phyloP scores from a whole-genome alignment of 2,888 invertebrate genomes.

The Drosophila quasianomalipes region DNA sequence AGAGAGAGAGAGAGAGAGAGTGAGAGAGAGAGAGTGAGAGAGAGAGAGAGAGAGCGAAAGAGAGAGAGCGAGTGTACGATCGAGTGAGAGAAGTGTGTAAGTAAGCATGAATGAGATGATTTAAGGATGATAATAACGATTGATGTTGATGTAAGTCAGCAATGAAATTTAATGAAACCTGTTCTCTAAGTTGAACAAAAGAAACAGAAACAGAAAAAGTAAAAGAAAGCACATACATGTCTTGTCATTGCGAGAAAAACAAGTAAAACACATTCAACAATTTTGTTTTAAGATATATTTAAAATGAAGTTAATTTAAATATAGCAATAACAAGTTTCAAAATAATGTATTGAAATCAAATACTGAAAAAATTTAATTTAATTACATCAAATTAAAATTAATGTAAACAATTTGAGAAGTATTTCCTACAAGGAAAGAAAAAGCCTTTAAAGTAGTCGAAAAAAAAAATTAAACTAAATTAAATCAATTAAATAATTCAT shows the following conservation, averaged over 20 bases:
- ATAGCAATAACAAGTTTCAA: conserved; percentile 42
- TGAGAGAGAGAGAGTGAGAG: conserved; percentile 20
- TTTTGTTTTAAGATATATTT: conserved; percentile 80
- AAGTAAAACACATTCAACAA: conserved; percentile 77
- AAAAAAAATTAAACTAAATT: conserved; percentile 48
- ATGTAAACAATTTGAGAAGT: conserved; percentile 76
- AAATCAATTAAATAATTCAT: conserved; percentile 53
- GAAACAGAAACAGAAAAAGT: conserved; percentile 16
- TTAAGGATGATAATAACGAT: conserved; percentile 23
- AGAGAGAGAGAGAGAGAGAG: conserved; percentile 15
- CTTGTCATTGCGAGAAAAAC: conserved; percentile 54
- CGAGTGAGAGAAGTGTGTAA: conserved; percentile 34
- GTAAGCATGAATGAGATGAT: conserved; percentile 49
- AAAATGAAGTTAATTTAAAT: conserved; percentile 66
- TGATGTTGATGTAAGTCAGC: conserved; percentile 16
- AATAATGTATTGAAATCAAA: conserved; percentile 33
- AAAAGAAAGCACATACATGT: conserved; percentile 31
- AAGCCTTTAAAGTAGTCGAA: conserved; percentile 81
- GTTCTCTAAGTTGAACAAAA: conserved; percentile 11
- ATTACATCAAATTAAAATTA: conserved; percentile 46
- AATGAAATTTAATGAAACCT: conserved; percentile 26
- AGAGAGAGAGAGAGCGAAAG: conserved; percentile 6
- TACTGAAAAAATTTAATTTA: conserved; percentile 41
- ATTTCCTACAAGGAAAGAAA: conserved; percentile 84
- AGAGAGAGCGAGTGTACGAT: conserved; percentile 16